Evolutionary conservation across 2,888 invertebrate species (phyloP), one percentile per base, ranked within the genome.

Genomic region (Sinotaia quadrata): DNA sequence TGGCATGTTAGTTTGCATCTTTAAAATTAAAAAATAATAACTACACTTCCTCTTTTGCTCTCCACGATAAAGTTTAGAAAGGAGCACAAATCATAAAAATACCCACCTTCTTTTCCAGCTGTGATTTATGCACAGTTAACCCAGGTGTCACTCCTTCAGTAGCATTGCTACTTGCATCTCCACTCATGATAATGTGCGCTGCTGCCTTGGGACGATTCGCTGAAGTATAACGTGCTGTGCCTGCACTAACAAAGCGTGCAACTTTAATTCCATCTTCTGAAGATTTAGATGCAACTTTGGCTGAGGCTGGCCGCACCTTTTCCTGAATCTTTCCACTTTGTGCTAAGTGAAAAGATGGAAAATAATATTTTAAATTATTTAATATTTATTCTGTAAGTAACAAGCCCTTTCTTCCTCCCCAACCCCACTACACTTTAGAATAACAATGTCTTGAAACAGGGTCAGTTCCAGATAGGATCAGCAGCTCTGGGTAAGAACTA

Each of bases 121-220:
- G 52, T 7, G 74, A 72, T 44, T 68, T 73, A 52, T 73, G 70
- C 18, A 52, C 68, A 5, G 66, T 66, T 31, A 41, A 68, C 56
- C 65, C 72, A 7, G 60, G 33, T 1, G 52, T 15, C 10, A 49
- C 2, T 24, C 10, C 31, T 8, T 54, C 34, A 4, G 7, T 52
- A 34, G 31, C 44, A 21, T 65, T 41, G n/a, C 58, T 65, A 24
- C 27, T 41, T 3, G 24, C 34, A 12, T 67, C 69, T 1, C 67
- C 51, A 27, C 67, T 69, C 72, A 68, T 70, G 34, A 84, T 84
- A 51, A 84, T 84, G 69, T 83, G 82, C n/a, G 84, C 84, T 10
- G 81, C 78, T 29, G 82, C 84, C 68, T 78, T 77, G n/a, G 83
- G 84, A 4, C 81, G 73, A 75, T 78, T 27, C 49, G 74, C 67